Percentiles rank a stretch among this genome's conserved stretches.
Evolutionary conservation across 2,888 invertebrate genomes (phyloP).

Genomic region (Lasioglossum pauxillum): DNA sequence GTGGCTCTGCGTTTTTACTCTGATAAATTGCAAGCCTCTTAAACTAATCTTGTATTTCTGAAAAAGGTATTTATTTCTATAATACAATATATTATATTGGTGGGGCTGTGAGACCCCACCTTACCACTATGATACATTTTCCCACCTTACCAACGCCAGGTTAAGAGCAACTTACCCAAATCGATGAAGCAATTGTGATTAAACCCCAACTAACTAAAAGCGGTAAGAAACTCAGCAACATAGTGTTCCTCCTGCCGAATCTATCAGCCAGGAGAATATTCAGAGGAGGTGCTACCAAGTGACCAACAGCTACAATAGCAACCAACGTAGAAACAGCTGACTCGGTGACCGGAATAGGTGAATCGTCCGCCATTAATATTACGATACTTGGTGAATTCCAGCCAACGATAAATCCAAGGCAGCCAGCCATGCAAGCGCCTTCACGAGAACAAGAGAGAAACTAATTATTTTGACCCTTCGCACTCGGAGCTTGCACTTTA

Average conservation of each 20-base stretch:
- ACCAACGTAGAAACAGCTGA: slow-evolving; percentile 72
- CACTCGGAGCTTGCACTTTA: too few relatives aligned
- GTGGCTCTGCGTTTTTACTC: too few relatives aligned
- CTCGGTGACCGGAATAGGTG: slow-evolving; percentile 66
- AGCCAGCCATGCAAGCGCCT: slow-evolving; percentile 48
- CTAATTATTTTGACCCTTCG: background rate
- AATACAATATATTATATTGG: too few relatives aligned
- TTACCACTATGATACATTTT: too few relatives aligned
- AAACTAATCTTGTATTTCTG: too few relatives aligned
- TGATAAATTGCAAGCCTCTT: too few relatives aligned
- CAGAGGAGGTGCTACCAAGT: slow-evolving; percentile 67
- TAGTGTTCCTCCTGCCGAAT: slow-evolving; percentile 72
- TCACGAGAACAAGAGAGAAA: background rate
- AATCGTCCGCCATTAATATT: slow-evolving; percentile 69
- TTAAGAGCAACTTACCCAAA: slow-evolving; percentile 66
- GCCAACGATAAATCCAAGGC: slow-evolving; percentile 69
- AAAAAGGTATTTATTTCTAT: too few relatives aligned
- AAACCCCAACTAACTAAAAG: slow-evolving; percentile 69
- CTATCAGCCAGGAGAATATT: slow-evolving; percentile 68
- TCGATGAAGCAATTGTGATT: slow-evolving; percentile 65
- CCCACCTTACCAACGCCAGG: too few relatives aligned
- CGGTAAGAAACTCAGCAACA: slow-evolving; percentile 68
- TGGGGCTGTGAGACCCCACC: too few relatives aligned
- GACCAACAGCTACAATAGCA: slow-evolving; percentile 67
- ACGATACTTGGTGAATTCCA: slow-evolving; percentile 75